Evolutionary conservation across 2,888 invertebrate species (phyloP).

Genomic region (Chironomus riparius): DNA sequence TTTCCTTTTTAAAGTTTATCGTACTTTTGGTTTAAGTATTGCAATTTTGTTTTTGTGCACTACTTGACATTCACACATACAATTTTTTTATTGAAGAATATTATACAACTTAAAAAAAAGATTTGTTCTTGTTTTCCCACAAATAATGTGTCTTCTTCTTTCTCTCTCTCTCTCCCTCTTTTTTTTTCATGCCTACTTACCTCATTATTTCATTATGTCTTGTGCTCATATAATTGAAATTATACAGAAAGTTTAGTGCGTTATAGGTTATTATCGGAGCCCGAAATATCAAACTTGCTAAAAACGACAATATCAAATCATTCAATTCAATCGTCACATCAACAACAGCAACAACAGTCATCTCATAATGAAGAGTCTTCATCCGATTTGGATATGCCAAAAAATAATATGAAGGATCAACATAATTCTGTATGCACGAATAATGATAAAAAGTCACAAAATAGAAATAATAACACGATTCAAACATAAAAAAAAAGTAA

Average conservation of each 20-base stretch:
- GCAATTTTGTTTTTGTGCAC: background rate
- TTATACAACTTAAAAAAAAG: background rate
- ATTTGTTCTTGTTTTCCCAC: background rate
- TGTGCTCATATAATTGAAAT: background rate
- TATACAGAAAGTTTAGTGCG: constrained; percentile 22
- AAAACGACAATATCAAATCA: constrained; percentile 20
- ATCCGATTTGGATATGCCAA: background rate
- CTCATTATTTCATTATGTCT: background rate
- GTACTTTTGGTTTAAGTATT: no score
- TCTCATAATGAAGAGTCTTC: background rate
- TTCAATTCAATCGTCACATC: constrained; percentile 10
- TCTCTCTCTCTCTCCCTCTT: background rate
- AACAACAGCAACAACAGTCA: background rate
- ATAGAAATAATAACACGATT: constrained; percentile 21
- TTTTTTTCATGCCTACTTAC: background rate
- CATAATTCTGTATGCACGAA: background rate
- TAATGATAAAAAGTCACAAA: constrained; percentile 22
- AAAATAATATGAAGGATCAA: background rate
- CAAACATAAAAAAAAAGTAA: background rate
- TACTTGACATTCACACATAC: background rate
- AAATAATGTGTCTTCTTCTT: background rate
- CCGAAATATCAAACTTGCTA: constrained; percentile 14
- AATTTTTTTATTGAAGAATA: background rate
- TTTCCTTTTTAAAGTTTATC: no score
- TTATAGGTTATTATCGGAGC: constrained; percentile 21